These are phyloP conservation scores for Lacerta agilis DNA, from an alignment of 2,797 vertebrate genomes.

Conservation along the genomic window DNA sequence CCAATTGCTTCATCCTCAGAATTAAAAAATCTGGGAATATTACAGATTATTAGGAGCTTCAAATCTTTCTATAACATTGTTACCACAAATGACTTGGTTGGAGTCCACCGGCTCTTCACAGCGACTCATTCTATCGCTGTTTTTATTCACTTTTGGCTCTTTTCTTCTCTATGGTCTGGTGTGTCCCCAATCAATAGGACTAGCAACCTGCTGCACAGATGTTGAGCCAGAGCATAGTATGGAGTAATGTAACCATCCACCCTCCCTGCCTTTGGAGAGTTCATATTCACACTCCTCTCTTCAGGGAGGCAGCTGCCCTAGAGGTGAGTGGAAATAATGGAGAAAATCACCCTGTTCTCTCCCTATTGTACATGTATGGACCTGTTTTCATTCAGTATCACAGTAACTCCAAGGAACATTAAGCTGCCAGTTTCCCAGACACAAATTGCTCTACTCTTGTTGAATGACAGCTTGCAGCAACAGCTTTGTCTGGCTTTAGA, in stretches of 20 bases:
- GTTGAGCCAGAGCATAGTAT: not conserved
- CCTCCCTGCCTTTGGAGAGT: not conserved
- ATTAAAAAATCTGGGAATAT: not conserved
- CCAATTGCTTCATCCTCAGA: not conserved
- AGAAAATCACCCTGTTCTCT: not conserved
- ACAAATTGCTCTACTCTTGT: not conserved
- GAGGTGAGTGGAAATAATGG: not conserved
- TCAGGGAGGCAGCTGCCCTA: not conserved
- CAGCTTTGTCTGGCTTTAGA: not conserved
- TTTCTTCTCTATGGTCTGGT: not conserved
- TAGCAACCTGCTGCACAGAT: not conserved
- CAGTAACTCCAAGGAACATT: constrained; percentile 3
- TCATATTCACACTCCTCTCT: not conserved
- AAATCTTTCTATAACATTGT: not conserved
- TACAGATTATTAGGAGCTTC: not conserved
- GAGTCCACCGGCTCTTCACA: not conserved
- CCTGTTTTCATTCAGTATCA: constrained; percentile 19
- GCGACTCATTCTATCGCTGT: not conserved
- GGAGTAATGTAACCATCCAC: not conserved
- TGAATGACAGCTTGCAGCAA: constrained; percentile 21
- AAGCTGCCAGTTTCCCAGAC: constrained; percentile 22
- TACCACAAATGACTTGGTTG: not conserved
- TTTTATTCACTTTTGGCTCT: not conserved
- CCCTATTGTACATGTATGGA: not conserved
- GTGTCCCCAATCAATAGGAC: not conserved